Evolutionary conservation across 1,140 invertebrate species (phyloP).

Genomic region (Plodia interpunctella): DNA sequence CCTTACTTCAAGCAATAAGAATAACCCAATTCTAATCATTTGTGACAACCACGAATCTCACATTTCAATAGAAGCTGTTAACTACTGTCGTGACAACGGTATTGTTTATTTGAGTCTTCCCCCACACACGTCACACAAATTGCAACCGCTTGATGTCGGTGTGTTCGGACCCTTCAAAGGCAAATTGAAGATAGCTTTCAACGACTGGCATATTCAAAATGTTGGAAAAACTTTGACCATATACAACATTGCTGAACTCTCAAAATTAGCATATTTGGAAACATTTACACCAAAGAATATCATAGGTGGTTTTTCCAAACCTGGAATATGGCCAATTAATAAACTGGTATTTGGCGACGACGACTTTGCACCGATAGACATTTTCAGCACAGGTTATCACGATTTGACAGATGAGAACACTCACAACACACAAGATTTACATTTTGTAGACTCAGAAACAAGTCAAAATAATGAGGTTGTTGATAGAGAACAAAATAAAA

Average conservation of each 20-base stretch:
- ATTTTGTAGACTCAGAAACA: not conserved
- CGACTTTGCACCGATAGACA: conserved; percentile 31
- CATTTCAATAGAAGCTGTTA: conserved; percentile 19
- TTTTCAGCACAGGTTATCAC: too few species aligned
- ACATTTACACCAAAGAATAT: conserved; percentile 39
- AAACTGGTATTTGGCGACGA: conserved; percentile 36
- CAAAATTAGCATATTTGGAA: conserved; percentile 46
- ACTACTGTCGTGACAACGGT: conserved; percentile 18
- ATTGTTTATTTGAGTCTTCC: conserved; percentile 23
- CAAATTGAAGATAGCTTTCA: conserved; percentile 42
- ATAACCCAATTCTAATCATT: conserved; percentile 54
- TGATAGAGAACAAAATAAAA: not conserved
- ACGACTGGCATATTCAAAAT: conserved; percentile 53
- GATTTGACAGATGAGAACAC: too few species aligned
- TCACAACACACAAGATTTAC: too few species aligned
- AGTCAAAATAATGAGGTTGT: conserved; percentile 1
- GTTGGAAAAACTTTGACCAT: conserved; percentile 50
- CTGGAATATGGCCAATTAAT: conserved; percentile 46
- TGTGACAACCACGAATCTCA: conserved; percentile 60
- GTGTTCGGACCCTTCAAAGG: conserved; percentile 65
- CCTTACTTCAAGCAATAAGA: conserved; percentile 39
- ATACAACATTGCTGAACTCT: conserved; percentile 43
- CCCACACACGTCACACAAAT: conserved; percentile 44
- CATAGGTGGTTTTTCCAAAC: conserved; percentile 33
- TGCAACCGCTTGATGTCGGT: conserved; percentile 64